These are phyloP conservation scores for Melitaea cinxia DNA, from an alignment of 1,140 invertebrate species.

Conservation along the genomic window DNA sequence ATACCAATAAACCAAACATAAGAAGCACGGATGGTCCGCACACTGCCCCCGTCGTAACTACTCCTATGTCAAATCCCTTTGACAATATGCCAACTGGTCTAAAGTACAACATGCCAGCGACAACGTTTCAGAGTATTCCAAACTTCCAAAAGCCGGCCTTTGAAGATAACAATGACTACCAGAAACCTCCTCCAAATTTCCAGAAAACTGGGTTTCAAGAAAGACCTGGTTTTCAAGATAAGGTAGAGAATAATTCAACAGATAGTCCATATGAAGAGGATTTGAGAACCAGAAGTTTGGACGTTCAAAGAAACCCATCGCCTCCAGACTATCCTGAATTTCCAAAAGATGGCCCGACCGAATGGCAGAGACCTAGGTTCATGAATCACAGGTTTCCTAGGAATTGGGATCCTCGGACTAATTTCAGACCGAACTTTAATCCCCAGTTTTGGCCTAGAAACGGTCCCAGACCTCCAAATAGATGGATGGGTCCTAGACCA, in stretches of 20 bases:
- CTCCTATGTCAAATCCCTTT: slow-evolving; percentile 59
- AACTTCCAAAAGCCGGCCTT: slow-evolving; percentile 10
- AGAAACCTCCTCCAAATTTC: slow-evolving; percentile 14
- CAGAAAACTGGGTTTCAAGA: too few relatives aligned
- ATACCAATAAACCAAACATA: slow-evolving; percentile 8
- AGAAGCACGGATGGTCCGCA: slow-evolving; percentile 33
- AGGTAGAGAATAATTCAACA: slow-evolving; percentile 37
- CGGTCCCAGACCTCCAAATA: slow-evolving; percentile 50
- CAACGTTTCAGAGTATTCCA: slow-evolving; percentile 28
- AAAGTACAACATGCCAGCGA: slow-evolving; percentile 51
- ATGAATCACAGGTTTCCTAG: slow-evolving; percentile 61
- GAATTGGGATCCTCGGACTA: slow-evolving; percentile 65
- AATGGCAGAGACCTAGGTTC: slow-evolving; percentile 50
- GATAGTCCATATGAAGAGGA: slow-evolving; percentile 54
- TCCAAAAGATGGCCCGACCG: slow-evolving; percentile 37
- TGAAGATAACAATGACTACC: not conserved
- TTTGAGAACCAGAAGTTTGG: slow-evolving; percentile 42
- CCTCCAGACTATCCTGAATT: slow-evolving; percentile 51
- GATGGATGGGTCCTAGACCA: slow-evolving; percentile 61
- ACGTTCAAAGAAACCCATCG: slow-evolving; percentile 41
- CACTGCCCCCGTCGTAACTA: slow-evolving; percentile 36
- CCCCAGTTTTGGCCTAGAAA: slow-evolving; percentile 61
- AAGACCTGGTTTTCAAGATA: slow-evolving; percentile 24
- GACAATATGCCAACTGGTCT: slow-evolving; percentile 63
- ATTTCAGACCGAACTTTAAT: slow-evolving; percentile 48